Base-by-base conservation (phyloP, 2,113 vertebrate genomes). In the Protobothrops mucrosquamatus region DNA sequence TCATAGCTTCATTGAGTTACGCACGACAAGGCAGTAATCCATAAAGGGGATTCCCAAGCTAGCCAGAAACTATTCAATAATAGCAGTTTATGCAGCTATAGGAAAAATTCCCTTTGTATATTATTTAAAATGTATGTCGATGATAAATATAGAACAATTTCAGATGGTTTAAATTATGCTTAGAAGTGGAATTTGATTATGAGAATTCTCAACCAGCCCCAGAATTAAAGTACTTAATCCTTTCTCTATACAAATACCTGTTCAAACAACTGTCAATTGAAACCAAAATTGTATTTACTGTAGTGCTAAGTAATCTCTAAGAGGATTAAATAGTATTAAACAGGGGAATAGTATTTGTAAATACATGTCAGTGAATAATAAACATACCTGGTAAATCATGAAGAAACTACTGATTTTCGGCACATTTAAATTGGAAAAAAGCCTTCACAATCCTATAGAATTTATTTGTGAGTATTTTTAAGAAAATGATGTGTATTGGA, bases 271-370 rank as follows among this genome's bases (percentile, higher is more conserved):
- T 81, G 15, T 39, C 74, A 22, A 85, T 3, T 87, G 56, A 88
- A 85, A 56, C 0, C 81, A 18, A 3, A 89, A 57, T 0, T 90
- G 55, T 34, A 88, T 90, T 59, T 39, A 69, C 64, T 69, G 29
- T 69, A 56, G 29, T 59, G 89, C 61, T 92, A 94, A 96, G 94
- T 8, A 64, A 23, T 81, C 93, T 93, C 61, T 64, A 26, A 20
- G 14, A 93, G 59, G 43, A 11, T 81, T 92, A 89, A 92, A 57
- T 11, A 52, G 54, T 92, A 89, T 92, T 92, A n/a, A 89, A 92
- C 54, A 56, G 43, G 52, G 43, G 54, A 89, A 56, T 52, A 92
- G 57, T 56, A 74, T 89, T 89, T 92, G 92, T 92, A 92, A 89
- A 89, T 56, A 85, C 18, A 57, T 57, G 87, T 59, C 24, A 34